Evolutionary conservation across 2,113 vertebrate genomes (phyloP).

Genomic region (Rhinogobius similis): DNA sequence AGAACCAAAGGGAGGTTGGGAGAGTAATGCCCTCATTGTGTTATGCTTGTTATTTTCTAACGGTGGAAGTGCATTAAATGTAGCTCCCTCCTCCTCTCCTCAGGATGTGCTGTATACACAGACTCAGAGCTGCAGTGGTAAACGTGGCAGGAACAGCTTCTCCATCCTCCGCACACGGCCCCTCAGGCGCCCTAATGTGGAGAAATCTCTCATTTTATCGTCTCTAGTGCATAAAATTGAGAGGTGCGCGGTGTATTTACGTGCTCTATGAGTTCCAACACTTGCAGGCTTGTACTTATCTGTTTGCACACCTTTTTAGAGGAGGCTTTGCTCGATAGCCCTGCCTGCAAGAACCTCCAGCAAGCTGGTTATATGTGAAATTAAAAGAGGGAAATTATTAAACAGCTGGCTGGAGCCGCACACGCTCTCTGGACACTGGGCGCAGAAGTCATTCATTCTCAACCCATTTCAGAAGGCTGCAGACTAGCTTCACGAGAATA

Average conservation of each 20-base stretch:
- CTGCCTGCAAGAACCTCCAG: constrained; percentile 41
- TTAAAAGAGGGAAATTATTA: constrained; percentile 60
- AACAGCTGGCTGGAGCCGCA: constrained; percentile 56
- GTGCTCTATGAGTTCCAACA: constrained; percentile 51
- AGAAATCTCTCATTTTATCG: constrained; percentile 49
- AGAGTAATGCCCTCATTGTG: too few relatives aligned
- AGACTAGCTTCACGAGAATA: constrained; percentile 31
- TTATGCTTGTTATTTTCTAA: not conserved
- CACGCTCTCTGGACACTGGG: constrained; percentile 46
- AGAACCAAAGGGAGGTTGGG: too few relatives aligned
- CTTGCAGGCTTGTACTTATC: constrained; percentile 59
- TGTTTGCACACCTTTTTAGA: constrained; percentile 61
- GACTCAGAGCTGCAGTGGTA: constrained; percentile 9
- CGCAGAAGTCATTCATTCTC: constrained; percentile 32
- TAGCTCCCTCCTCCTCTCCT: not conserved
- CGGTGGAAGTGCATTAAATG: not conserved
- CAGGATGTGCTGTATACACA: not conserved
- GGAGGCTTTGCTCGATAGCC: constrained; percentile 41
- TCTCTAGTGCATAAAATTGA: constrained; percentile 63
- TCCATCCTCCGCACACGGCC: constrained; percentile 45
- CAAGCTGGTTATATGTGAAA: constrained; percentile 74
- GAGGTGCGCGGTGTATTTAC: constrained; percentile 56
- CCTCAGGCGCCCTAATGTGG: constrained; percentile 51
- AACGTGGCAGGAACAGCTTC: constrained; percentile 20
- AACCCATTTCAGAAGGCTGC: constrained; percentile 22